Evolutionary conservation across 2,888 invertebrate genomes (phyloP).

Genomic region (Eubasilissa splendida): DNA sequence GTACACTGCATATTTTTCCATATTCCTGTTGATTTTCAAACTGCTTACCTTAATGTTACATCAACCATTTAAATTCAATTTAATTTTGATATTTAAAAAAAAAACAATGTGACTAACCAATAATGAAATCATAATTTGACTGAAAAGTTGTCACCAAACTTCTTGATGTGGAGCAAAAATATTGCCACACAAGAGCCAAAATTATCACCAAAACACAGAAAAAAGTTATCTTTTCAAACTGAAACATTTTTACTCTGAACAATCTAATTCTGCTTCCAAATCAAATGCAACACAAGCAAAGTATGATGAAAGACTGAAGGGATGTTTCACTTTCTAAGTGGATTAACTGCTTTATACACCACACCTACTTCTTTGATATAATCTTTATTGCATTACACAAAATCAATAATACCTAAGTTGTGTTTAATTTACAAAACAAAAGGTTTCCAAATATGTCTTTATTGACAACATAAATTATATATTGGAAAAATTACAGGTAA

Average conservation of each 20-base stretch:
- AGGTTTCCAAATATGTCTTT: constrained; percentile 17
- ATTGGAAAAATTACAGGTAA: not conserved
- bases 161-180: constrained; percentile 44
- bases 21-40: no score
- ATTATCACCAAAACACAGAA: constrained; percentile 20
- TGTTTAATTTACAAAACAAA: constrained; percentile 17
- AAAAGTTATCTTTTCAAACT: constrained; percentile 28
- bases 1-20: no score
- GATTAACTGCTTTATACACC: constrained; percentile 22
- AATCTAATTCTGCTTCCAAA: not conserved
- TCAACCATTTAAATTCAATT: no score
- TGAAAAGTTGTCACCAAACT: constrained; percentile 41
- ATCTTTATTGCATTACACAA: constrained; percentile 45
- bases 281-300: constrained; percentile 10
- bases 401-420: constrained; percentile 29
- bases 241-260: constrained; percentile 22
- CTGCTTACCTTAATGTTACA: no score
- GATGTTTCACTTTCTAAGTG: constrained; percentile 22
- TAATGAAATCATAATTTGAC: constrained; percentile 55
- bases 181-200: constrained; percentile 62
- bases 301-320: constrained; percentile 12
- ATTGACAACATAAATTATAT: not conserved
- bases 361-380: constrained; percentile 2
- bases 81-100: no score
- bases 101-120: constrained; percentile 44